Conservation (phyloP, 2,888 invertebrate species). For the Aricia artaxerxes region DNA sequence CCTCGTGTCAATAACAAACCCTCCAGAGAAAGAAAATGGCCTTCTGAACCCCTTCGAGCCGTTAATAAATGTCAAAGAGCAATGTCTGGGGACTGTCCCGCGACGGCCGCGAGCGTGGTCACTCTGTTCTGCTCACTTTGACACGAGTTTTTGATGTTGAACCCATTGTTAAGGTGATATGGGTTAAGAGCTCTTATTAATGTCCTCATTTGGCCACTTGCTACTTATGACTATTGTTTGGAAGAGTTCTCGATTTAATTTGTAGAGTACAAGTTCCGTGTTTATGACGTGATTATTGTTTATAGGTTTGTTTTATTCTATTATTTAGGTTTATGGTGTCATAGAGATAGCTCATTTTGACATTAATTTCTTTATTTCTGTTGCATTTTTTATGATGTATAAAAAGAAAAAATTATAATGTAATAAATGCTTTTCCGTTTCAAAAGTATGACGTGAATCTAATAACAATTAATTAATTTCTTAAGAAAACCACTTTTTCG, state of each 20-base stretch:
- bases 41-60: constrained; percentile 61
- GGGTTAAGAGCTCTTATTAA: background rate
- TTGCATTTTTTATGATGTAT: too few relatives aligned
- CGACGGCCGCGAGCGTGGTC: constrained; percentile 9
- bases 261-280: too few relatives aligned
- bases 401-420: too few relatives aligned
- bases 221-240: background rate
- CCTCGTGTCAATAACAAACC: constrained; percentile 45
- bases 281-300: too few relatives aligned
- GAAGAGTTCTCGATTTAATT: too few relatives aligned
- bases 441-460: background rate
- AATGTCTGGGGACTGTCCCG: constrained; percentile 33
- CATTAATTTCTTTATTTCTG: too few relatives aligned
- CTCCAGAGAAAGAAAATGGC: constrained; percentile 58
- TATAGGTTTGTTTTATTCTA: too few relatives aligned
- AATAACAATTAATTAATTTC: background rate
- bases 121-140: constrained; percentile 17
- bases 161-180: background rate
- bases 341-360: too few relatives aligned
- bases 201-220: background rate
- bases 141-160: background rate
- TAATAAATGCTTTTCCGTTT: too few relatives aligned
- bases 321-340: too few relatives aligned
- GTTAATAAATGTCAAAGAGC: constrained; percentile 72
- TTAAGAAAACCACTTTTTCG: background rate